Conservation (phyloP, 2,113 vertebrate species). For the Hepsetus odoe region DNA sequence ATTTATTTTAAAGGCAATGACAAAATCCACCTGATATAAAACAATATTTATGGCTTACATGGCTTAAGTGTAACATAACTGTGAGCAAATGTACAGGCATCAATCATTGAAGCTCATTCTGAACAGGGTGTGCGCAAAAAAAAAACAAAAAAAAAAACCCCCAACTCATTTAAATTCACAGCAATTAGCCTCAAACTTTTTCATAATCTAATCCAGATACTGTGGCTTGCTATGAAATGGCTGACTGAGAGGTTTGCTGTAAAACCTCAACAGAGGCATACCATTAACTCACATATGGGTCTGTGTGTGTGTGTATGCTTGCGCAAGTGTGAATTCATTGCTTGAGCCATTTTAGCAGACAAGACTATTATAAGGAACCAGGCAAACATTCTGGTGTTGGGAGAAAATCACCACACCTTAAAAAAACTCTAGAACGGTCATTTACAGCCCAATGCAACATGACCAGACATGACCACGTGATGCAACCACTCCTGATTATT, state of each 20-base stretch:
- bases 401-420: constrained; percentile 57
- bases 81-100: no score
- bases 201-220: constrained; percentile 75
- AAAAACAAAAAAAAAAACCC: no score
- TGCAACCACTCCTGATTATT: constrained; percentile 57
- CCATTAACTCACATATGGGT: constrained; percentile 40
- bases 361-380: neutral
- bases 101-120: neutral
- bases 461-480: constrained; percentile 61
- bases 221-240: constrained; percentile 64
- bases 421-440: constrained; percentile 62
- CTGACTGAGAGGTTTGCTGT: constrained; percentile 69
- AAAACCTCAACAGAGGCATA: constrained; percentile 67
- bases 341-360: neutral
- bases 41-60: no score
- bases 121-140: constrained; percentile 61
- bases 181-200: constrained; percentile 64
- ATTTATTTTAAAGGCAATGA: no score
- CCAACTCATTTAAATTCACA: constrained; percentile 69
- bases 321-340: constrained; percentile 18
- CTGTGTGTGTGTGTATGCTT: constrained; percentile 5
- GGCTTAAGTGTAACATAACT: no score
- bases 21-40: no score
- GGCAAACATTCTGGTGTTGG: constrained; percentile 33
- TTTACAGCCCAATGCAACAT: constrained; percentile 68